Evolutionary conservation across 2,113 vertebrate species (phyloP).

Genomic region (Silurus meridionalis): DNA sequence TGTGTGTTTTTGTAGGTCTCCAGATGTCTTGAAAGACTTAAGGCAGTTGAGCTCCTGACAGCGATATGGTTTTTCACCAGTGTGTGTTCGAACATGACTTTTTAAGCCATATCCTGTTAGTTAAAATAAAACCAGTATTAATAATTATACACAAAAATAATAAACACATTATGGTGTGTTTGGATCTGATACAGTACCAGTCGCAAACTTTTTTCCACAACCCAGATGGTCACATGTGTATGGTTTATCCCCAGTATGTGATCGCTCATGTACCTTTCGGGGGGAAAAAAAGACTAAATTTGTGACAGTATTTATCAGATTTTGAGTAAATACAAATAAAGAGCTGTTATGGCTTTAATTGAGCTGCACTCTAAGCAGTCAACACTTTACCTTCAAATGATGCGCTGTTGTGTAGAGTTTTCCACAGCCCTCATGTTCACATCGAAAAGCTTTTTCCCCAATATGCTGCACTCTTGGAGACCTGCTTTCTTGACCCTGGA

Average conservation of each 20-base stretch:
- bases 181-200: conserved; percentile 75
- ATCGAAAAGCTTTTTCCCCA: conserved; percentile 95
- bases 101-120: conserved; percentile 89
- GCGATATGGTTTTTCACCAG: conserved; percentile 95
- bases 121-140: conserved; percentile 5
- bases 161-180: background rate
- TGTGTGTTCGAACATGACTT: conserved; percentile 96
- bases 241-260: conserved; percentile 95
- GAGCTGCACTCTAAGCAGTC: background rate
- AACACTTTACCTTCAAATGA: conserved; percentile 85
- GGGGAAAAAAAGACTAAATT: background rate
- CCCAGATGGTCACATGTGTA: conserved; percentile 91
- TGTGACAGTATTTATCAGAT: background rate
- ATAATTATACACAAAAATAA: background rate
- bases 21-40: conserved; percentile 98
- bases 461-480: conserved; percentile 80
- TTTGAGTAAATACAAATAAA: background rate
- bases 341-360: background rate
- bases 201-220: conserved; percentile 97
- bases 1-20: conserved; percentile 97
- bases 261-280: conserved; percentile 92
- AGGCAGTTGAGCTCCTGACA: conserved; percentile 95
- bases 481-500: conserved; percentile 86
- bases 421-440: conserved; percentile 95
- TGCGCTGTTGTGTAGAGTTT: conserved; percentile 98